Percentiles rank a stretch among this genome's conserved stretches.
These are phyloP conservation scores for Carassius auratus DNA, from an alignment of 2,113 vertebrate genomes.

Conservation along the genomic window DNA sequence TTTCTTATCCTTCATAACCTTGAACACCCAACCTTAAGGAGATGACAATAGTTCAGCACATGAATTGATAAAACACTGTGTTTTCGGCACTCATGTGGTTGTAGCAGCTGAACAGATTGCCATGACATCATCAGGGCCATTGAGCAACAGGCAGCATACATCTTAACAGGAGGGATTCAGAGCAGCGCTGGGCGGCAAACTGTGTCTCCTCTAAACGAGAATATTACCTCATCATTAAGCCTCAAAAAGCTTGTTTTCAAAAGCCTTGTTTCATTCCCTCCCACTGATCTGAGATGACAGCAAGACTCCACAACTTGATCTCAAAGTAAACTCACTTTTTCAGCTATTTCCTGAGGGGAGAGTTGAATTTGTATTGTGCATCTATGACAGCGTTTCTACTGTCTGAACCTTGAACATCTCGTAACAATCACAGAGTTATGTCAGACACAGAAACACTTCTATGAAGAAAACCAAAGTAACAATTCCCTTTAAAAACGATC, in stretches of 20 bases:
- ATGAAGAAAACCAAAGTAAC: not conserved
- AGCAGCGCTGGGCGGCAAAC: not conserved
- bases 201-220: not conserved
- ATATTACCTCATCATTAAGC: conserved; percentile 8
- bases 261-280: not conserved
- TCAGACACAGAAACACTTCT: not conserved
- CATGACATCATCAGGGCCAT: conserved; percentile 8
- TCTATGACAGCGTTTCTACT: not conserved
- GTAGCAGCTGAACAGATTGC: not conserved
- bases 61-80: not conserved
- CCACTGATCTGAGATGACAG: conserved; percentile 1
- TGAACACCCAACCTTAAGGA: not conserved
- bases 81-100: not conserved
- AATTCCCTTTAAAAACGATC: not conserved
- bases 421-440: not conserved
- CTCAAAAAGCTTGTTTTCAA: conserved; percentile 8
- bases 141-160: not conserved
- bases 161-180: conserved; percentile 17
- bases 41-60: not conserved
- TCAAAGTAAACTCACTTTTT: not conserved
- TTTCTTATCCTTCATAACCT: not conserved
- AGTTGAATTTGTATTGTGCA: not conserved
- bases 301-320: not conserved
- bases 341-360: not conserved
- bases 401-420: not conserved